phyloP scores from a whole-genome alignment of 2,888 invertebrate genomes.

The Caradrina clavipalpis region DNA sequence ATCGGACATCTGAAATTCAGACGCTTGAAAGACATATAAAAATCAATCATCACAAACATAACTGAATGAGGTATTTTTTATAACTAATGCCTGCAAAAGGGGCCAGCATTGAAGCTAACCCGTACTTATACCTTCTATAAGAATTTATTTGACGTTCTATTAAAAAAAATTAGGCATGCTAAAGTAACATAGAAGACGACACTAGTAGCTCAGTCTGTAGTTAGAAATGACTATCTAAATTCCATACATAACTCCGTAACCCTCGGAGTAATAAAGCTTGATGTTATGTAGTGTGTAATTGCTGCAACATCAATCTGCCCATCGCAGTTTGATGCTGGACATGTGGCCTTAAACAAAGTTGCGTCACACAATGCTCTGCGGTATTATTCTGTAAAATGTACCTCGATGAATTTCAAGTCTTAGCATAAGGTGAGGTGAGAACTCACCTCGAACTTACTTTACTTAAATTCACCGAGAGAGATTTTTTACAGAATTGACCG shows the following conservation, averaged over 20 bases:
- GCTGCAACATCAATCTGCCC: background rate
- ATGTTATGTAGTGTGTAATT: background rate
- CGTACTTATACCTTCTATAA: no score
- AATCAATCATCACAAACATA: no score
- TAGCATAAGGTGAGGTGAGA: no score
- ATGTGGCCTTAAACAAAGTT: background rate
- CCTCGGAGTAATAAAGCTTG: background rate
- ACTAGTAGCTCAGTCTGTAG: background rate
- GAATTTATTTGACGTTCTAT: no score
- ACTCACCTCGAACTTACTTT: no score
- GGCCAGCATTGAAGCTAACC: no score
- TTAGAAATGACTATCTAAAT: background rate
- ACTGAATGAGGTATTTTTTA: no score
- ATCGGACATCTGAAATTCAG: no score
- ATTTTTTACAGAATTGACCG: no score
- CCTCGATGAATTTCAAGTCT: background rate
- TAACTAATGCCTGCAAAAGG: no score
- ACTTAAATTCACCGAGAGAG: background rate
- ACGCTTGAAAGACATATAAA: no score
- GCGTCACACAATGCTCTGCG: background rate
- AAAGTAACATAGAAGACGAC: background rate
- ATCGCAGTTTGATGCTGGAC: background rate
- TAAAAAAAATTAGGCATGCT: no score
- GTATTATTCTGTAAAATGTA: background rate
- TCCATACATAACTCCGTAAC: background rate